Evolutionary conservation across 2,888 invertebrate genomes (phyloP), one percentile per base, ranked within the genome.

Genomic region (Eudasyphora cyanicolor): DNA sequence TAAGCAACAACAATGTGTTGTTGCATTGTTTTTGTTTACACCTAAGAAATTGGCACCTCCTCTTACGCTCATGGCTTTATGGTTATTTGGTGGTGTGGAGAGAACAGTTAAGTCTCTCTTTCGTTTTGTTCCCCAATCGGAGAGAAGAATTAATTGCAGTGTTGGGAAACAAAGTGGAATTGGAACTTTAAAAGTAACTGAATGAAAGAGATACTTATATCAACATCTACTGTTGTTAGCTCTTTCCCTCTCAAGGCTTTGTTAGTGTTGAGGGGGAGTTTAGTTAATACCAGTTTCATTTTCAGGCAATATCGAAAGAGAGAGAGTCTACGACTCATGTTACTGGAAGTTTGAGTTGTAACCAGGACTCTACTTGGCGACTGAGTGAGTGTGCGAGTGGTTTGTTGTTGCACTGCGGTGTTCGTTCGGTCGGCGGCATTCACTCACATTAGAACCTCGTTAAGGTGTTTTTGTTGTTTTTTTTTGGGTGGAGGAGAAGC

Each of bases 301-400:
- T 6, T 38, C 12, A 1, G 8, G 38, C 38, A n/a, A n/a, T n/a
- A n/a, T n/a, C n/a, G n/a, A n/a, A n/a, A n/a, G 38, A 38, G n/a
- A 45, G 45, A n/a, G 45, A 3, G n/a, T 45, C 10, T 38, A 3
- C 45, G 2, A 14, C 12, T 38, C 32, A 6, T 38, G n/a, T 14
- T n/a, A 45, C 45, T 45, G 45, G 45, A 45, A 45, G 14, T 45
- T 45, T 17, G 54, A 19, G 27, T 24, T 42, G 21, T 45, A 35
- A 76, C 64, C 80, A 84, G 84, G 84, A 84, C 84, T 84, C 75
- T 45, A 10, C 17, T 45, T 29, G 51, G 21, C 42, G 29, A 14
- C 29, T n/a, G 38, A 79, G 70, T 81, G 77, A 76, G 78, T n/a
- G 38, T 76, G 70, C 78, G 77, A 76, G 78, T 79, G 69, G 3